Evolutionary conservation across 1,140 invertebrate genomes (phyloP).

Genomic region (Sitodiplosis mosellana): DNA sequence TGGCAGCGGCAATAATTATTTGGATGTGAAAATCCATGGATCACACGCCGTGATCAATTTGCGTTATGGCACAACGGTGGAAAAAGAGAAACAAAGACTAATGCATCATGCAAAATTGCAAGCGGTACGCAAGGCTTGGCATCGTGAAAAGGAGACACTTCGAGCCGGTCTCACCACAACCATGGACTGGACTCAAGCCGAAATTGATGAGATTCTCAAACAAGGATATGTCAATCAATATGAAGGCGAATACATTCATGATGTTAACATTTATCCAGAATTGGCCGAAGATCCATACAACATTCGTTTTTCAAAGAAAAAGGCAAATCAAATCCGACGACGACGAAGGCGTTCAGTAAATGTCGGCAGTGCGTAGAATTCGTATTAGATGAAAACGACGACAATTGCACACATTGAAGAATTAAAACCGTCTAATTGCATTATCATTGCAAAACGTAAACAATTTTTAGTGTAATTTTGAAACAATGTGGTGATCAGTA

Average conservation of each 20-base stretch:
- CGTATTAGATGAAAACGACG: too few relatives aligned
- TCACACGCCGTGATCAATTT: slow-evolving; percentile 64
- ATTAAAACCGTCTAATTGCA: neutral
- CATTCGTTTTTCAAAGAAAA: slow-evolving; percentile 71
- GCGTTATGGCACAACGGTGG: slow-evolving; percentile 73
- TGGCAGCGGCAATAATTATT: slow-evolving; percentile 41
- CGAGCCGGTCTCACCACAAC: slow-evolving; percentile 53
- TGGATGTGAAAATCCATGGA: slow-evolving; percentile 75
- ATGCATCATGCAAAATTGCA: slow-evolving; percentile 72
- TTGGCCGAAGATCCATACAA: slow-evolving; percentile 91
- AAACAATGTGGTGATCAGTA: neutral
- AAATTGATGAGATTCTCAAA: slow-evolving; percentile 76
- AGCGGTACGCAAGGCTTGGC: slow-evolving; percentile 81
- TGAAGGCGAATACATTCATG: slow-evolving; percentile 79
- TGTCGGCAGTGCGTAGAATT: too few relatives aligned
- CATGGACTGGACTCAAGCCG: slow-evolving; percentile 54
- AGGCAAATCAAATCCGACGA: slow-evolving; percentile 38
- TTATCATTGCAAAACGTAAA: neutral
- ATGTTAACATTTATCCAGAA: slow-evolving; percentile 74
- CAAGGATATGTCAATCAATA: slow-evolving; percentile 63
- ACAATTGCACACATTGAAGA: neutral
- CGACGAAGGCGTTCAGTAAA: slow-evolving; percentile 26
- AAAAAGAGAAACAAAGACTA: slow-evolving; percentile 71
- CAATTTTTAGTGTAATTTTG: neutral
- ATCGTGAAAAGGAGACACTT: slow-evolving; percentile 65